Base-by-base conservation (phyloP, 2,797 vertebrate species). In the Peromyscus eremicus region DNA sequence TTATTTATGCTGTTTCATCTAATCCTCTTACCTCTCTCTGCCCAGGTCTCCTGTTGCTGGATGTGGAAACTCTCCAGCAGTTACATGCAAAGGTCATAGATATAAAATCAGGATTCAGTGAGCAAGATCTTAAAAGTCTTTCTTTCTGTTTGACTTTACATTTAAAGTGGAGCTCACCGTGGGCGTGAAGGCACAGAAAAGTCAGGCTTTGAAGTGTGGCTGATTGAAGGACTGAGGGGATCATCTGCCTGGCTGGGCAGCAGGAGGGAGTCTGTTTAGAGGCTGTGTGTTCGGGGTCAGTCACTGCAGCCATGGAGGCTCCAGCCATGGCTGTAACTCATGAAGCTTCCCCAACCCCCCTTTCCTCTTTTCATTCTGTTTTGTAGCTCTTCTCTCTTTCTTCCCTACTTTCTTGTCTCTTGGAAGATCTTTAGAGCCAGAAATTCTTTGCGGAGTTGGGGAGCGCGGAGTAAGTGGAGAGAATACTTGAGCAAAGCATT, bases 321-420 rank as follows among this genome's bases (percentile, higher is more conserved):
- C 46, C 14, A 29, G 21, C 82, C 19, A 80, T n/a, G 6, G 79
- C 64, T 2, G 27, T 16, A 66, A 17, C 64, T 29, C 43, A 43
- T 49, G 60, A 62, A 79, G 66, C 27, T 88, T 66, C 32, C 12
- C 6, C 83, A 57, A 25, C 29, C 1, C 12, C 14, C 55, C 25
- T 19, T 70, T 10, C 77, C 6, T 13, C 75, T 64, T 73, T 83
- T 3, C 14, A 13, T n/a, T 90, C 27, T 94, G 11, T 55, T 46
- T 85, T 94, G 85, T 43, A 91, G n/a, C n/a, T 91, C 46, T 89
- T 68, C 10, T 23, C 8, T 7, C 34, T 85, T 82, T 10, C 60
- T 75, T 32, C 6, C 5, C 68, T 4, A 52, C 32, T 32, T 70
- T 32, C 25, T 83, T 60, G 25, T 68, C 1, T 89, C 52, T 89